Conservation (phyloP, 2,888 invertebrate species). For the Macrosoma leucophasiata region DNA sequence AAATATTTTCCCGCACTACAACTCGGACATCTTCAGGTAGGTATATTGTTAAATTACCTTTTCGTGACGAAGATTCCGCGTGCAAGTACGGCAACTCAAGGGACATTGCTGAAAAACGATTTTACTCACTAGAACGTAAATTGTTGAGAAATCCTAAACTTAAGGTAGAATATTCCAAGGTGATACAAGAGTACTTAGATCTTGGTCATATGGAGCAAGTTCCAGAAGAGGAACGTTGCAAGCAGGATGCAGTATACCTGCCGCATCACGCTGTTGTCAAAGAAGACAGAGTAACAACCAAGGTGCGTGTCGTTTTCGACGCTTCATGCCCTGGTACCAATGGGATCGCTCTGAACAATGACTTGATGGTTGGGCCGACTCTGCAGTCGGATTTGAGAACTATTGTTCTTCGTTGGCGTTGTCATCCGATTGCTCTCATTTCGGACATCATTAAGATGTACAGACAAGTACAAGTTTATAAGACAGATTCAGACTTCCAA, state of each 20-base stretch:
- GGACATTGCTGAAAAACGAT: constrained; percentile 19
- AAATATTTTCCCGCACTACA: constrained; percentile 15
- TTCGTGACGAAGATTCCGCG: constrained; percentile 14
- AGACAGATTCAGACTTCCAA: constrained; percentile 17
- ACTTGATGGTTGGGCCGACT: constrained; percentile 25
- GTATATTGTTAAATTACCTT: constrained; percentile 25
- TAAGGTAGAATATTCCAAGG: constrained; percentile 20
- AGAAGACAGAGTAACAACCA: constrained; percentile 18
- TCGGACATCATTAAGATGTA: constrained; percentile 33
- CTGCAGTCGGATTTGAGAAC: constrained; percentile 29
- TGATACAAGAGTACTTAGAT: constrained; percentile 24
- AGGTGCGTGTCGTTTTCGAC: constrained; percentile 19
- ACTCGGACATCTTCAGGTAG: constrained; percentile 16
- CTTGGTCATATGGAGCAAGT: constrained; percentile 22
- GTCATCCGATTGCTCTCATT: constrained; percentile 14
- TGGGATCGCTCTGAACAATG: constrained; percentile 25
- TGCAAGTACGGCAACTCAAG: constrained; percentile 16
- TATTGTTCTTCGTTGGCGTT: constrained; percentile 26
- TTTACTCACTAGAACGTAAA: constrained; percentile 17
- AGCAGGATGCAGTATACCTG: constrained; percentile 20
- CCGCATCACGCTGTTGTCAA: constrained; percentile 32
- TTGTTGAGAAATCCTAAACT: constrained; percentile 16
- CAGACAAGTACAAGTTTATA: constrained; percentile 15
- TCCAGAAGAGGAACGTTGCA: constrained; percentile 5
- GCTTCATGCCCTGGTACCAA: constrained; percentile 20